phyloP scores from a whole-genome alignment of 2,797 vertebrate species.

The Arrhamphus sclerolepis region DNA sequence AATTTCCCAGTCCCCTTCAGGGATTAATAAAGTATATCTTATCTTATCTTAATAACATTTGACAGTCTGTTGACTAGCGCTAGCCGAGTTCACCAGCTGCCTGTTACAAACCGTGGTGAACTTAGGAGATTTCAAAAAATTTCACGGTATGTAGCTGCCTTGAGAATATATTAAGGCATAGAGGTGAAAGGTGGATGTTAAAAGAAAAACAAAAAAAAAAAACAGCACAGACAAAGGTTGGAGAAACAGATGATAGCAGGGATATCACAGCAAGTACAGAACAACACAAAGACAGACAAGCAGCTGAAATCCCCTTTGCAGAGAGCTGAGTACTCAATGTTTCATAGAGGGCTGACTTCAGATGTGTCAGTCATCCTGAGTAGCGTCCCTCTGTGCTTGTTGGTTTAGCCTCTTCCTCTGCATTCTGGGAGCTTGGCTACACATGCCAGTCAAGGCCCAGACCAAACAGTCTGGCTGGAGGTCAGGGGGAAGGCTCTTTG shows the following conservation, averaged over 20 bases:
- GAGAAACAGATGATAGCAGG: background rate
- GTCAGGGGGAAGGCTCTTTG: conserved; percentile 60
- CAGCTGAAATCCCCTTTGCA: conserved; percentile 3
- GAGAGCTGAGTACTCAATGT: conserved; percentile 31
- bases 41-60: no score
- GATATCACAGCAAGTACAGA: conserved; percentile 9
- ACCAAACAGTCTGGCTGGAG: conserved; percentile 30
- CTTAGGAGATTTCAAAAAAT: no score
- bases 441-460: conserved; percentile 54
- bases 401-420: conserved; percentile 43
- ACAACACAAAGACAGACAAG: conserved; percentile 21
- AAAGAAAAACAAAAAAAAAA: background rate
- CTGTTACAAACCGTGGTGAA: no score
- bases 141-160: no score
- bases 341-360: conserved; percentile 45
- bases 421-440: conserved; percentile 32
- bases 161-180: background rate
- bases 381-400: conserved; percentile 20
- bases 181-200: background rate
- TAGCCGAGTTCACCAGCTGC: no score
- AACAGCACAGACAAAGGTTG: background rate
- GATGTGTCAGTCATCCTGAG: conserved; percentile 54
- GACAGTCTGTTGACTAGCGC: no score
- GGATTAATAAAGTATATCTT: no score
- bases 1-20: no score